Conservation (phyloP, 1,140 invertebrate species). For the Adoxophyes honmai region DNA sequence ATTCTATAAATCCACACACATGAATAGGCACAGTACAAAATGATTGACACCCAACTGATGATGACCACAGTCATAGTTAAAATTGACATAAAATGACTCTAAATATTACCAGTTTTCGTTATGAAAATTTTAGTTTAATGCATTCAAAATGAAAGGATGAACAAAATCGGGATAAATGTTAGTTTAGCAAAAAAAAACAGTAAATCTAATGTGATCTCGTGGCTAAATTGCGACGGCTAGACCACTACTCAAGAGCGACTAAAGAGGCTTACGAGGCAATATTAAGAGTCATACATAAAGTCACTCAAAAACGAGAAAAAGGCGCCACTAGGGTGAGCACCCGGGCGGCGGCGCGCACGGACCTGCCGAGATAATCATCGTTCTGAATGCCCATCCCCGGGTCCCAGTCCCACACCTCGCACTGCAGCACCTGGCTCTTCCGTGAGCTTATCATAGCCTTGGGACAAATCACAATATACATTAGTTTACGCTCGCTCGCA, state of each 20-base stretch:
- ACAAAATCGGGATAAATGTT: background rate
- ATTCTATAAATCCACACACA: background rate
- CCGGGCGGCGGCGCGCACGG: slow-evolving; percentile 49
- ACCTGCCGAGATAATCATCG: slow-evolving; percentile 93
- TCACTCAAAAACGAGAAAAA: slow-evolving; percentile 21
- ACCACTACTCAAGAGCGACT: background rate
- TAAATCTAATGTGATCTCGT: background rate
- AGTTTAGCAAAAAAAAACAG: background rate
- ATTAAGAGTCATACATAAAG: slow-evolving; percentile 10
- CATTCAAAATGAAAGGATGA: no score
- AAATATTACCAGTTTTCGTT: slow-evolving; percentile 1
- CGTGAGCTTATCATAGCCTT: slow-evolving; percentile 85
- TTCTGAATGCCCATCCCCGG: slow-evolving; percentile 86
- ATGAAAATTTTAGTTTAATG: no score
- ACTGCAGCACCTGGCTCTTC: slow-evolving; percentile 83
- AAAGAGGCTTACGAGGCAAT: slow-evolving; percentile 14
- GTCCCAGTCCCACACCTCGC: slow-evolving; percentile 92
- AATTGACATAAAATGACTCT: background rate
- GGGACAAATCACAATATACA: slow-evolving; percentile 56
- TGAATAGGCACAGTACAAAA: background rate
- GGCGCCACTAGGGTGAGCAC: slow-evolving; percentile 35
- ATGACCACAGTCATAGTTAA: background rate
- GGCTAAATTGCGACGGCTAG: background rate
- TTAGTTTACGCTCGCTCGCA: slow-evolving; percentile 18
- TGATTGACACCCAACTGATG: background rate